Evolutionary conservation across 2,113 vertebrate genomes (phyloP).

Genomic region (Erpornis zantholeuca): DNA sequence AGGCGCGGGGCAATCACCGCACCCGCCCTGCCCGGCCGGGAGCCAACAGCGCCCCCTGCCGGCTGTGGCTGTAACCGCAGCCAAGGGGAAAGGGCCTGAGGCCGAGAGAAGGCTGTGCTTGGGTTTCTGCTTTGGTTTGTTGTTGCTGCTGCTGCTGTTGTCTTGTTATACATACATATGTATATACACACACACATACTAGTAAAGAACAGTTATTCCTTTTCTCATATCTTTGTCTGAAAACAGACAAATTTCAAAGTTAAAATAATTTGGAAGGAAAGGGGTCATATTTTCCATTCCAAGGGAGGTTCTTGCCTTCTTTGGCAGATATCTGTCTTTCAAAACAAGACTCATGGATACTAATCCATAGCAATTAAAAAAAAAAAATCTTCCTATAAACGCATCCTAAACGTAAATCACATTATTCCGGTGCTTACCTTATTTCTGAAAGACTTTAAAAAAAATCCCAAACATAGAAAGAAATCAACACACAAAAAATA

Average conservation of each 20-base stretch:
- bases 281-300: background rate
- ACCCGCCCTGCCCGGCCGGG: too few species aligned
- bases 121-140: background rate
- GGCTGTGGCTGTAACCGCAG: too few species aligned
- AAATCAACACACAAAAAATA: background rate
- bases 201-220: background rate
- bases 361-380: background rate
- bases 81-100: too few species aligned
- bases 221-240: background rate
- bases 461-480: background rate
- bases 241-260: fast-evolving
- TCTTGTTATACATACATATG: too few species aligned
- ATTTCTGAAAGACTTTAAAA: background rate
- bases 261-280: background rate
- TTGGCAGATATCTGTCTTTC: background rate
- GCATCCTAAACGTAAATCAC: background rate
- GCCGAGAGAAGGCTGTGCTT: too few species aligned
- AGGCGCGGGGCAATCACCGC: too few species aligned
- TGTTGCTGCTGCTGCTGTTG: too few species aligned
- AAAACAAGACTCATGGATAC: background rate
- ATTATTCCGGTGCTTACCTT: background rate
- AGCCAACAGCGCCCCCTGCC: too few species aligned
- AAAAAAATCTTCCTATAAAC: background rate
- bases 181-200: background rate
- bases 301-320: fast-evolving